Conservation (phyloP, 2,888 invertebrate genomes). For the Platypus cylindrus region DNA sequence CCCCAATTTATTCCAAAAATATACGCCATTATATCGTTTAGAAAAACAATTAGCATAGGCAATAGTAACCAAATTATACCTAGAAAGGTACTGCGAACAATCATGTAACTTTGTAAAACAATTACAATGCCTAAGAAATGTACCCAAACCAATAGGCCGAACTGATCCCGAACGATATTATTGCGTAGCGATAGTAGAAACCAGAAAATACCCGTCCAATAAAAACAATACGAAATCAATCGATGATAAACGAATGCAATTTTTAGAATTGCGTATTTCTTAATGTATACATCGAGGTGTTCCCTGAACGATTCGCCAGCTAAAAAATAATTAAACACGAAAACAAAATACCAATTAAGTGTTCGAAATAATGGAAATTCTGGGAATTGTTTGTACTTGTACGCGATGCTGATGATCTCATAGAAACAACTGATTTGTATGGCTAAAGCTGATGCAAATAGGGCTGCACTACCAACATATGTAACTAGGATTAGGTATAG, state of each 20-base stretch:
- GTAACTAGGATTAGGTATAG: conserved; percentile 79
- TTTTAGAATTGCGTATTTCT: conserved; percentile 42
- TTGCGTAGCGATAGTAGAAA: conserved; percentile 93
- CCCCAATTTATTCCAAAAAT: conserved; percentile 99
- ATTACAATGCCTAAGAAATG: conserved; percentile 94
- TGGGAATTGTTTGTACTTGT: conserved; percentile 88
- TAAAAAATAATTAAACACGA: conserved; percentile 96
- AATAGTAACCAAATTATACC: conserved; percentile 89
- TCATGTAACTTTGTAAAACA: conserved; percentile 93
- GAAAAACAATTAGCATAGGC: conserved; percentile 95
- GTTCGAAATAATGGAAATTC: conserved; percentile 75
- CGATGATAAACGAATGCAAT: conserved; percentile 90
- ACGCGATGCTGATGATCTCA: conserved; percentile 97
- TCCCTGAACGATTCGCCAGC: conserved; percentile 88
- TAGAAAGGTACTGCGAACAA: conserved; percentile 95
- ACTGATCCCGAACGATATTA: conserved; percentile 88
- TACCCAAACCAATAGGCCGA: conserved; percentile 97
- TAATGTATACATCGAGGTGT: conserved; percentile 50
- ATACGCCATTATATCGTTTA: conserved; percentile 99
- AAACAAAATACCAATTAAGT: conserved; percentile 94
- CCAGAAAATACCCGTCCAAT: conserved; percentile 92
- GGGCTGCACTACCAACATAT: conserved; percentile 82
- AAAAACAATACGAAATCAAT: conserved; percentile 90
- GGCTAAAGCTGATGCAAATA: conserved; percentile 84
- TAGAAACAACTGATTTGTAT: conserved; percentile 98